Percentiles rank a stretch among this genome's conserved stretches.
Evolutionary conservation across 2,797 vertebrate genomes (phyloP).

Genomic region (Poeciliopsis paucimaculata): DNA sequence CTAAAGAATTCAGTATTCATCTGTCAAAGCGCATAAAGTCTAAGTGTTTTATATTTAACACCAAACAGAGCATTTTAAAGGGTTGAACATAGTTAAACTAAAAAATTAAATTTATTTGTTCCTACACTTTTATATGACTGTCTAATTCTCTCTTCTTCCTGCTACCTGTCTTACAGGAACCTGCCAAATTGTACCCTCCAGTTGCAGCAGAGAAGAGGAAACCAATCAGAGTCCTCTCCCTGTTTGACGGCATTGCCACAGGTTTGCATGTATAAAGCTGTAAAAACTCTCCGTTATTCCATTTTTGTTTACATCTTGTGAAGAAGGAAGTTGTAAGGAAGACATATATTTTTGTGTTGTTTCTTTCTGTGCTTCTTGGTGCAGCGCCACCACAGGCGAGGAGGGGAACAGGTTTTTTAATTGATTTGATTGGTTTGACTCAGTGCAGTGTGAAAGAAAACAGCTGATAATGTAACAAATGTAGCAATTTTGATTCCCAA

Average conservation of each 20-base stretch:
- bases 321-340: no score
- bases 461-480: no score
- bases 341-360: no score
- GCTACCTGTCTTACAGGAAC: conserved; percentile 66
- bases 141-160: neutral
- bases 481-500: no score
- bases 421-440: no score
- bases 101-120: neutral
- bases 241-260: conserved; percentile 94
- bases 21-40: neutral
- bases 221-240: conserved; percentile 92
- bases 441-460: no score
- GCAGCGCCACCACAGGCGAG: no score
- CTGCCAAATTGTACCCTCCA: conserved; percentile 88
- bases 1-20: neutral
- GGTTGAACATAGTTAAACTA: neutral
- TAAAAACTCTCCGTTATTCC: neutral
- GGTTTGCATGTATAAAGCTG: conserved; percentile 27
- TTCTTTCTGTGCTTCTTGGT: no score
- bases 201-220: conserved; percentile 88
- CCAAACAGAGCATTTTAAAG: neutral
- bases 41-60: neutral
- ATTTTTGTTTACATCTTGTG: no score
- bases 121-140: no score
- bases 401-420: no score